These are phyloP conservation scores for Lucinisca nassula DNA, from an alignment of 2,888 invertebrate species.

Conservation along the genomic window DNA sequence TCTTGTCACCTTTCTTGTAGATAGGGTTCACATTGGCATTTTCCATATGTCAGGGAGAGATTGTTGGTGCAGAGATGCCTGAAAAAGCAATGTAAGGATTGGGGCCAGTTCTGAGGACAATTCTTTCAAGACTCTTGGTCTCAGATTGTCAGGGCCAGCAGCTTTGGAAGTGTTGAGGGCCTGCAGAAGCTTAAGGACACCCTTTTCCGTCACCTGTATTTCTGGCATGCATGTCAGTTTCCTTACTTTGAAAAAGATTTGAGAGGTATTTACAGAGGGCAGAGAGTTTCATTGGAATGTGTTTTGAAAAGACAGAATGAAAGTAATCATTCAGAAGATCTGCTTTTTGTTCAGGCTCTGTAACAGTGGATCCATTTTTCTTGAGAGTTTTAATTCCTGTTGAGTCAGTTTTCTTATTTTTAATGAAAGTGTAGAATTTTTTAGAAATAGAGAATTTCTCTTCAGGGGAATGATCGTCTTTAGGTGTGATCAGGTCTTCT, in stretches of 20 bases:
- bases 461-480: neutral
- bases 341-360: neutral
- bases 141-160: neutral
- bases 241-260: neutral
- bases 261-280: neutral
- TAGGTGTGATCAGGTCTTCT: conserved; percentile 15
- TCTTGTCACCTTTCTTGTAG: conserved; percentile 12
- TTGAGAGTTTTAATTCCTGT: conserved; percentile 8
- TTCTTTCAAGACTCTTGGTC: conserved; percentile 1
- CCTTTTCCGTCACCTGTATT: neutral
- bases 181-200: neutral
- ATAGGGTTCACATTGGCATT: conserved; percentile 15
- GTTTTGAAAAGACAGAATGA: neutral
- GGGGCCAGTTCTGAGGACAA: conserved; percentile 7
- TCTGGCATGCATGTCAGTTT: conserved; percentile 7
- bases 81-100: neutral
- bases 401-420: conserved; percentile 12
- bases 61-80: conserved; percentile 5
- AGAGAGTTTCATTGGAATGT: no score
- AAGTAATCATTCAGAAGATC: neutral
- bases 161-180: neutral
- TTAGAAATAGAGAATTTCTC: conserved; percentile 11
- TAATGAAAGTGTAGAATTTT: conserved; percentile 18
- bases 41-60: conserved; percentile 17
- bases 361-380: conserved; percentile 2